Evolutionary conservation across 2,113 vertebrate species (phyloP), one percentile per base, ranked within the genome.

Genomic region (Maccullochella peelii): DNA sequence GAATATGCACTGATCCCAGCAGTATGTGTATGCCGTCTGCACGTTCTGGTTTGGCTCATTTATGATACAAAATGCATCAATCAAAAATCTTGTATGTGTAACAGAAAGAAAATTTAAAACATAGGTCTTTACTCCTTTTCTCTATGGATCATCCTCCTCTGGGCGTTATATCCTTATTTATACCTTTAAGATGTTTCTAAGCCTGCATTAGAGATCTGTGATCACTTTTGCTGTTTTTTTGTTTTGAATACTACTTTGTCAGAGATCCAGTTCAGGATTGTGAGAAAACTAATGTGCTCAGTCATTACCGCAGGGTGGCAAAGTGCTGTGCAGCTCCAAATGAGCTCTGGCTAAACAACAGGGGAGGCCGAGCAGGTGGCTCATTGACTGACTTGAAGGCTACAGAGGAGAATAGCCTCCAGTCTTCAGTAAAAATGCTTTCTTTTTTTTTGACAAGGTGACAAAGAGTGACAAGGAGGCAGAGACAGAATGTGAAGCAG

Each of bases 331-430:
- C 67, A 59, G 72, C 68, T 73, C 77, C 49, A 85, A 84, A 89
- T 80, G 81, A 90, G 79, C 71, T 88, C 62, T 40, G 81, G 40
- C 68, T 72, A 57, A 90, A 88, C 66, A 80, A 63, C 0, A 0
- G 27, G 42, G 23, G 59, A 79, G 62, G 75, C 38, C 47, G 54
- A 88, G 70, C 87, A 90, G 82, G 88, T 83, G 82, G 75, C 49
- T 77, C 72, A 47, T 27, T 79, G 67, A 84, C 52, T n/a, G 71
- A 79, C 62, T 62, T 11, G 1, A 58, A 63, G 63, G 47, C 73
- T 55, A 65, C 59, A n/a, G 67, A 80, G 21, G 47, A 67, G 44
- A 83, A 69, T 59, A 72, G 74, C 69, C 61, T 49, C 15, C 65
- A 70, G 73, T 79, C 71, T 44, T n/a, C 20, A 73, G 69, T 44